These are phyloP conservation scores for Peribatodes rhomboidaria DNA, from an alignment of 2,888 invertebrate species.

Conservation along the genomic window DNA sequence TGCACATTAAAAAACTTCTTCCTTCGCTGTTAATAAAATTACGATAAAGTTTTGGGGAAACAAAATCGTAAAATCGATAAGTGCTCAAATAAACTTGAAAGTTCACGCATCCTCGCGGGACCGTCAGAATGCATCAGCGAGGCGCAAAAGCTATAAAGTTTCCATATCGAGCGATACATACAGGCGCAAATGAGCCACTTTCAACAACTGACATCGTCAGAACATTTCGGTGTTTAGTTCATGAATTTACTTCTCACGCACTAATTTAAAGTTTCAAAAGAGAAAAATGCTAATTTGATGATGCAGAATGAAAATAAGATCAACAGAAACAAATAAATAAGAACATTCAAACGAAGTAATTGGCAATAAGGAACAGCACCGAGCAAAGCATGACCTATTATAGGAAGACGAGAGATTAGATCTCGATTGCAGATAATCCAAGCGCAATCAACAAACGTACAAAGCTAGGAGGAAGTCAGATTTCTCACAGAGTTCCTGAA, in stretches of 20 bases:
- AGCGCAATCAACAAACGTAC: slow-evolving; percentile 72
- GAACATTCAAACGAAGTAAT: slow-evolving; percentile 42
- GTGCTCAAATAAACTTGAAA: slow-evolving; percentile 26
- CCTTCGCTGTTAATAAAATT: slow-evolving; percentile 6
- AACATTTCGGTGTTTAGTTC: neutral
- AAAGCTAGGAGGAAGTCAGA: slow-evolving; percentile 62
- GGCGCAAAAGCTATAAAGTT: slow-evolving; percentile 33
- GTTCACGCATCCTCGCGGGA: slow-evolving; percentile 24
- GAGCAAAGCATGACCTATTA: slow-evolving; percentile 51
- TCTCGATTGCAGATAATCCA: slow-evolving; percentile 66
- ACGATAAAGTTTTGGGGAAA: slow-evolving; percentile 22
- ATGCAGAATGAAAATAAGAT: neutral
- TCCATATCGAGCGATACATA: slow-evolving; percentile 22
- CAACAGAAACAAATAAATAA: slow-evolving; percentile 34
- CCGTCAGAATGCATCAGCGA: slow-evolving; percentile 20
- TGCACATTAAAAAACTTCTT: slow-evolving; percentile 4
- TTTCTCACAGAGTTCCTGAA: slow-evolving; percentile 55
- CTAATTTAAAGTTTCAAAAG: neutral
- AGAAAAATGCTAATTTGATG: neutral
- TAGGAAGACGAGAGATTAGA: slow-evolving; percentile 70
- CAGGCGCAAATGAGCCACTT: slow-evolving; percentile 13
- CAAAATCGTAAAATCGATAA: slow-evolving; percentile 22
- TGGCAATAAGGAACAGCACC: slow-evolving; percentile 44
- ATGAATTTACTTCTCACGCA: neutral
- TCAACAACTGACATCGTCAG: slow-evolving; percentile 17